A percentile compares a stretch with the other conserved stretches of the same genome.
Conservation (phyloP, 2,113 vertebrate genomes). For the Gasterosteus nipponicus region DNA sequence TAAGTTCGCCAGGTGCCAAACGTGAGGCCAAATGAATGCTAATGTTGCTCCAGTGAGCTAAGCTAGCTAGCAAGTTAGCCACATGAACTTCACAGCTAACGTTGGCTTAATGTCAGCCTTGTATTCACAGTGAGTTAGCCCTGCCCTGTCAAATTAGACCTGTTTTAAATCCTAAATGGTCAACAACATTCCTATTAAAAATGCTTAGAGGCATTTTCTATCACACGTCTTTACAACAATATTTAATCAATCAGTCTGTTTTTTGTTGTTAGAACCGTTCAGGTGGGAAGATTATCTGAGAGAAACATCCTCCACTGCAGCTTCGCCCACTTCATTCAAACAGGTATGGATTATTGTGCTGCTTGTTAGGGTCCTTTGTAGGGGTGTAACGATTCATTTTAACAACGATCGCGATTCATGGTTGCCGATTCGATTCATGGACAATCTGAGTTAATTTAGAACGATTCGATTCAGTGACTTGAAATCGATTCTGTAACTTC, state of each 20-base stretch:
- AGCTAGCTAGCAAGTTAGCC: neutral
- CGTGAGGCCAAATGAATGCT: neutral
- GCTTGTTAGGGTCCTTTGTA: neutral
- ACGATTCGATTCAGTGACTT: no score
- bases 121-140: neutral
- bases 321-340: conserved; percentile 90
- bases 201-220: neutral
- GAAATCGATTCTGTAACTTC: no score
- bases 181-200: neutral
- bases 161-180: neutral
- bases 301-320: conserved; percentile 88
- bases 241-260: neutral
- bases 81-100: neutral
- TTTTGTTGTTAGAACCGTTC: conserved; percentile 83
- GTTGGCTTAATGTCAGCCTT: neutral
- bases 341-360: conserved; percentile 83
- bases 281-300: conserved; percentile 94
- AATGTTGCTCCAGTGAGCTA: neutral
- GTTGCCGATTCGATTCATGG: no score
- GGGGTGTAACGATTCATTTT: no score
- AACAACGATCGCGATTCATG: no score
- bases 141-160: neutral
- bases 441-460: no score
- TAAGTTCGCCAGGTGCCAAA: neutral
- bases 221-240: neutral